Base-by-base conservation (phyloP, 2,888 invertebrate genomes). In the Leptinotarsa haldemani region DNA sequence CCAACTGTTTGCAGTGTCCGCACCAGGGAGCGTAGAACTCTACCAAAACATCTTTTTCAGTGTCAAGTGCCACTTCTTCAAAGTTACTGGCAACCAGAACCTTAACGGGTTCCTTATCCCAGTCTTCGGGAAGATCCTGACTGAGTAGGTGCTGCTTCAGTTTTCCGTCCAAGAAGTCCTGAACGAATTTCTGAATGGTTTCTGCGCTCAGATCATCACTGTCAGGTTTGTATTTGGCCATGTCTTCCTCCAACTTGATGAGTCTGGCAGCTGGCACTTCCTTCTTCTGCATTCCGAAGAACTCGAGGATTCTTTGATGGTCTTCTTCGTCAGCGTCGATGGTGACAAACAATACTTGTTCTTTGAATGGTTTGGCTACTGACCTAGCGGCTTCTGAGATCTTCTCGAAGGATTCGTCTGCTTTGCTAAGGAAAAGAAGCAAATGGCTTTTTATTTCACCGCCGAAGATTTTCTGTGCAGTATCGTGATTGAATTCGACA, bases 11-110 rank as follows among this genome's bases (percentile, higher is more conserved):
- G 93, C 99, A 99, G 88, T 99, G 99, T 76, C 97, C 98, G 89
- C 96, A 96, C 99, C 99, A 99, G 76, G 99, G 98, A 70, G 98
- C 98, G 89, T 98, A 99, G 91, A 99, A 99, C 90, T 99, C 99
- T 79, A 99, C 98, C 74, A 99, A 92, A 67, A 99, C 99, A 84
- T 94, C 93, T 90, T 98, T 99, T 80, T 88, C 90, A 83, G 91
- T 91, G 88, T 99, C 94, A 80, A 95, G 91, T 67, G 93, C 99
- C 81, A 99, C 94, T 81, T 94, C 93, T 83, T 97, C 96, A 88
- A 99, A 99, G 91, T 99, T 99, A 86, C 93, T 94, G 78, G 98
- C 94, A 71, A 98, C 98, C 74, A 99, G 92, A 69, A 91, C 89
- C 90, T 98, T 98, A 76, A 99, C 99, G 70, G 97, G 95, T 82